Evolutionary conservation across 92 coral and sea anemone species (phyloP), one percentile per base, ranked within the genome.

Genomic region (Palythoa heliodiscus): DNA sequence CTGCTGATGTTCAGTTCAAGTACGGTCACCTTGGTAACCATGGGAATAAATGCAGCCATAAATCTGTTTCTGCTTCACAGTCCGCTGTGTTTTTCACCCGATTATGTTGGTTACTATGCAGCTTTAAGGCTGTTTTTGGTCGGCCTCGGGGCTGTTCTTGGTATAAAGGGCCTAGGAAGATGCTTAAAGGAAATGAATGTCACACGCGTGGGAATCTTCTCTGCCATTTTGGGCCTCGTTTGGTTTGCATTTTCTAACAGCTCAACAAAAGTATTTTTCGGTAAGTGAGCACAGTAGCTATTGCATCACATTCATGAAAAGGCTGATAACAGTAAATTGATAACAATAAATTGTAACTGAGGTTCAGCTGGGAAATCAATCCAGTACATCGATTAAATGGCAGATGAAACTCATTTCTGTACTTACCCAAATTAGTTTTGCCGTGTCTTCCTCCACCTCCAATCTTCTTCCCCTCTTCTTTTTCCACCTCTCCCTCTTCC

Each of bases 81-180:
- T 3, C 98, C 98, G 0, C 76, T 93, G 22, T 92, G 95, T 57
- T 90, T 93, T 37, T 86, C 98, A 16, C 92, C 98, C 3, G 87
- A 88, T 13, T 77, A 68, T 22, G 92, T 93, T 29, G 98, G 98
- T 2, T 90, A 81, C 63, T 93, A 75, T 68, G 79, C 88, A 23
- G 93, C 95, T 4, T 81, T 90, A 43, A 91, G 89, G 40, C 82
- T 92, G 16, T 68, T 84, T 16, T 23, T 87, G 75, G 79, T 89
- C 24, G 98, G 98, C 1, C 63, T 57, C 22, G 98, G 95, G 57
- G 98, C 92, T 1, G 83, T 90, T 81, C 60, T 88, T 17, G 88
- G 93, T 17, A 90, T 93, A 4, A 87, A 88, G 40, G 86, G 73
- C 15, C 58, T 92, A 55, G 95, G 89, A 84, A 71, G 79, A 77